These are phyloP conservation scores for Takifugu ocellatus DNA, from an alignment of 2,797 vertebrate species.

Conservation along the genomic window DNA sequence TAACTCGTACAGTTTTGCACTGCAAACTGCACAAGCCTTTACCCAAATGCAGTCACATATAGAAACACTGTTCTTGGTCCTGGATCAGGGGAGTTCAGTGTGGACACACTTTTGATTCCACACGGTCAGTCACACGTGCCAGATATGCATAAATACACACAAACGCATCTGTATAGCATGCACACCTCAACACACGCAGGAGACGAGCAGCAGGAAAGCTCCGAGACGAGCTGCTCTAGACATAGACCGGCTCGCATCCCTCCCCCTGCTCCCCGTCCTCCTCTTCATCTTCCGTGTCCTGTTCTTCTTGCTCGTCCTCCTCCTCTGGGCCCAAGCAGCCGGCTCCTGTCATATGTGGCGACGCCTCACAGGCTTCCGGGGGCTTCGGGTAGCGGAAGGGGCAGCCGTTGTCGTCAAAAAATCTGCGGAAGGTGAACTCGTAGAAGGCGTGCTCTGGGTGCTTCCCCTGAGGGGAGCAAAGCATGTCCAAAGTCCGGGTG, in stretches of 20 bases:
- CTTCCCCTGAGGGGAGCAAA: constrained; percentile 83
- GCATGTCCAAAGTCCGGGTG: constrained; percentile 84
- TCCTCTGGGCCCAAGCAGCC: constrained; percentile 67
- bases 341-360: constrained; percentile 30
- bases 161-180: constrained; percentile 15
- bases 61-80: constrained; percentile 65
- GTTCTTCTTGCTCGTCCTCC: constrained; percentile 63
- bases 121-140: constrained; percentile 35
- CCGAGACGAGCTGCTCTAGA: constrained; percentile 69
- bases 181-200: constrained; percentile 15
- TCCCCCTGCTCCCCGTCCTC: constrained; percentile 80
- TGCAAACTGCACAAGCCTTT: constrained; percentile 5
- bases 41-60: constrained; percentile 4
- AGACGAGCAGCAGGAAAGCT: constrained; percentile 15
- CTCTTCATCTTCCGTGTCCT: constrained; percentile 70
- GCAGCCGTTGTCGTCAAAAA: constrained; percentile 97
- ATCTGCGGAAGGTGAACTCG: constrained; percentile 97
- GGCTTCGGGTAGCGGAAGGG: constrained; percentile 96
- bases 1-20: constrained; percentile 5
- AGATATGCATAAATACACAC: constrained; percentile 21
- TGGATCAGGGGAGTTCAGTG: constrained; percentile 44
- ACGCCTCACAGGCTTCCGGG: constrained; percentile 61
- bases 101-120: constrained; percentile 42
- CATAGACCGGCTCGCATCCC: constrained; percentile 95
- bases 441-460: constrained; percentile 98